Base-by-base conservation (phyloP, 64 coral and sea anemone genomes). In the Montipora cactus region DNA sequence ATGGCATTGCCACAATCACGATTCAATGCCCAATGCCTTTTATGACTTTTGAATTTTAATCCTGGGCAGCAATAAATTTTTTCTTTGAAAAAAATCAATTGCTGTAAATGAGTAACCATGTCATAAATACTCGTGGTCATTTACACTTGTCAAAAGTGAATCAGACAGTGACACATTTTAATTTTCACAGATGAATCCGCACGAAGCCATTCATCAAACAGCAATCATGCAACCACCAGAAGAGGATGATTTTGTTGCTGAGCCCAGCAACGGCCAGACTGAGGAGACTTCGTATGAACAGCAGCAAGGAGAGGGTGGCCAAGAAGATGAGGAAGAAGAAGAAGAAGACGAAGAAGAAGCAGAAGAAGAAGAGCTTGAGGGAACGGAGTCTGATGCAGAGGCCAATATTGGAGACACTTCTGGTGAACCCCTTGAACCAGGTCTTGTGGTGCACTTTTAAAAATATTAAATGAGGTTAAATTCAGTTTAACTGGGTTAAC, bases 381-480 rank as follows among this genome's bases (percentile, higher is more conserved):
- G 45, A 68, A 3, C 45, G 20, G 46, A 59, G 18, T 21, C 37
- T 53, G 82, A 86, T 21, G 16, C 66, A 11, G 66, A 72, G 62
- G 64, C 64, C 44, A 9, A 59, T 50, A 23, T 86, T 46, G 82
- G 71, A 15, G 82, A 86, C 68, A 7, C 20, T 20, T 20, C 47
- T 70, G 82, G 46, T 86, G 89, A 91, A 82, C 71, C 78, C 46
- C 5, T 67, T 45, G 69, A 81, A 49, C 78, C 48, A 91, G 89
- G 89, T 91, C 51, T 8, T 10, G 52, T 55, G 52, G 10, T 10
- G 5, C 5, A 55, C 10, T 55, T 55, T 7, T 37, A 37, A 37
- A 37, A 37, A 37, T 37, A 37, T 37, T 37, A 37, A 37, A 37
- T 37, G 37, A 37, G 37, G 37, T 37, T 37, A 37, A 37, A 37